Base-by-base conservation (phyloP, 2,113 vertebrate species). In the Spilogale gracilis region DNA sequence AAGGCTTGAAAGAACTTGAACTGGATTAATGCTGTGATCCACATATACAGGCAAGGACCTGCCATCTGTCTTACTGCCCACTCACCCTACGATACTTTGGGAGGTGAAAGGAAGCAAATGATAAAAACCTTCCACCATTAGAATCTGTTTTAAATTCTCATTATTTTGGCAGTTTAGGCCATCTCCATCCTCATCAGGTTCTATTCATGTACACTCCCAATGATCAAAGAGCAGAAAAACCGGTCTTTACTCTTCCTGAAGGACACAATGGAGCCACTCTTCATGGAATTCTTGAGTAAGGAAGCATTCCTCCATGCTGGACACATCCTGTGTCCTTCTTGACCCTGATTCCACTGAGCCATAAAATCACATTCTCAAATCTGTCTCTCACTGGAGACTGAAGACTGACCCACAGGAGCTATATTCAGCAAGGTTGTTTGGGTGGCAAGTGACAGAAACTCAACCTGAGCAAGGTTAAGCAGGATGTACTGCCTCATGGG, bases 91-190 rank as follows among this genome's bases (percentile, higher is more conserved):
- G 81, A 73, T 17, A 54, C 71, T 48, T 18, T 4, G 60, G 73
- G 84, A 89, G 32, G 69, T 61, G n/a, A 86, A 63, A 74, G 84
- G 71, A 56, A 88, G 1, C 10, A 30, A 84, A 48, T 38, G 30
- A 78, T 73, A 95, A 73, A 76, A 85, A 71, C 2, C 60, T 69
- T 50, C 76, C 65, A 63, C 43, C 25, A 45, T 3, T 4, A 94
- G 73, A 45, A 84, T 45, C 76, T 88, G 50, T 71, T 95, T 93
- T 83, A 58, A 92, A 95, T 78, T 90, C 90, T 91, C 88, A 12
- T 73, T 56, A 27, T 48, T 76, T 71, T 90, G 79, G 83, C 84
- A 12, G 25, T 14, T 13, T 63, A 63, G 82, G 45, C 58, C 90
- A 84, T 17, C 69, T 63, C 73, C 83, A 69, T 86, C 74, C 74